Evolutionary conservation across 2,888 invertebrate genomes (phyloP), one percentile per base, ranked within the genome.

Genomic region (Eubasilissa splendida): DNA sequence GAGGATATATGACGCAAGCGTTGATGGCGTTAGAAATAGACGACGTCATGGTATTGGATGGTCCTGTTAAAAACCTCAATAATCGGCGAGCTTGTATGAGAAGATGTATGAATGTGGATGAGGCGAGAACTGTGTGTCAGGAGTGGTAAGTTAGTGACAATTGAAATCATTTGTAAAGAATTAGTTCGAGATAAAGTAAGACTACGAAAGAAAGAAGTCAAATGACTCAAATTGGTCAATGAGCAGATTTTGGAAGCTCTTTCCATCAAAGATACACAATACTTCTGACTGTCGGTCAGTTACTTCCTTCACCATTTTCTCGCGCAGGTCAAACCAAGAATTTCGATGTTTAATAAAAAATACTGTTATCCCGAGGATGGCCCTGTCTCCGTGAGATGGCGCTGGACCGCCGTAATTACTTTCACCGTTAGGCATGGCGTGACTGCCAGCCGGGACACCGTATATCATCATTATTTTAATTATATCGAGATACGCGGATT

Each of bases 381-480:
- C 1, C 42, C 42, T 42, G 42, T 42, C 42, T 42, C 63, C 63
- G 63, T 10, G 42, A 42, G 31, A 22, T 33, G 63, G 63, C 60
- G 31, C 31, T 63, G 60, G 60, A 60, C 22, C 60, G 60, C 12
- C 5, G 63, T 31, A 63, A 63, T 63, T 63, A 63, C n/a, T 33
- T 63, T 42, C 31, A 63, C 63, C 63, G 63, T 63, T 63, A 63
- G 63, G 31, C 33, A 63, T 63, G 10, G 63, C 63, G 12, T 63
- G 12, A 12, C 63, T 63, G 31, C 33, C 22, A 63, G 33, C 60
- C 60, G 33, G 63, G 63, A 63, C 33, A 31, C 63, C 31, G 8
- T 63, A 31, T 31, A 63, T 63, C 63, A 63, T 63, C 63, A 63
- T 63, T 63, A 63, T 31, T 63, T 4, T 63, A 63, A 63, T 63